Conservation (phyloP, 2,888 invertebrate species). For the Thereva unica region DNA sequence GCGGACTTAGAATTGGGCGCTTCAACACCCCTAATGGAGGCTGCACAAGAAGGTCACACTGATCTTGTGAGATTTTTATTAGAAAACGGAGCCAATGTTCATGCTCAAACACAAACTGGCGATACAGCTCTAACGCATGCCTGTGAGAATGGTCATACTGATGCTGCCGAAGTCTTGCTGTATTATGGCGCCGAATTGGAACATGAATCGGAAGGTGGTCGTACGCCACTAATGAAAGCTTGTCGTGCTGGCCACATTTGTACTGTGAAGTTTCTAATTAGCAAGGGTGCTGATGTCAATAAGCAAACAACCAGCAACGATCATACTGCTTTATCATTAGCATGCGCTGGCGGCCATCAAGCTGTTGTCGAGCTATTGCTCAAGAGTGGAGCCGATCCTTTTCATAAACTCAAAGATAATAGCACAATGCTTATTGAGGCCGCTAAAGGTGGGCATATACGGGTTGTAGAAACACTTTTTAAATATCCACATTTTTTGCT, state of each 20-base stretch:
- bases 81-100: slow-evolving; percentile 85
- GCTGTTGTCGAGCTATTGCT: slow-evolving; percentile 91
- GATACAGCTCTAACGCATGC: slow-evolving; percentile 97
- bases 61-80: slow-evolving; percentile 86
- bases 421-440: slow-evolving; percentile 99
- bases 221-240: slow-evolving; percentile 98
- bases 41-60: slow-evolving; percentile 95
- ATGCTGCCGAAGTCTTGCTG: slow-evolving; percentile 90
- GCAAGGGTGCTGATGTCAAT: slow-evolving; percentile 84
- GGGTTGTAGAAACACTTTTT: slow-evolving; percentile 90
- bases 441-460: slow-evolving; percentile 95
- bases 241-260: slow-evolving; percentile 94
- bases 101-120: slow-evolving; percentile 92
- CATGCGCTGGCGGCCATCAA: slow-evolving; percentile 95
- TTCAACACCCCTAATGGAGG: slow-evolving; percentile 98
- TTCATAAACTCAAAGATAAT: slow-evolving; percentile 96
- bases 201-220: slow-evolving; percentile 95
- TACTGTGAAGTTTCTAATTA: slow-evolving; percentile 93
- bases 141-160: slow-evolving; percentile 98
- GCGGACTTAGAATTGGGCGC: slow-evolving; percentile 94
- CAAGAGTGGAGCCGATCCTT: slow-evolving; percentile 90
- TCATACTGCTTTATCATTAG: slow-evolving; percentile 94
- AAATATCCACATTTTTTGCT: slow-evolving; percentile 91
- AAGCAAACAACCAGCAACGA: slow-evolving; percentile 92
- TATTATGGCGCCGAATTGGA: slow-evolving; percentile 91